A percentile compares a stretch with the other conserved stretches of the same genome.
Conservation (phyloP, 1,140 invertebrate species). For the Campoletis sonorensis region DNA sequence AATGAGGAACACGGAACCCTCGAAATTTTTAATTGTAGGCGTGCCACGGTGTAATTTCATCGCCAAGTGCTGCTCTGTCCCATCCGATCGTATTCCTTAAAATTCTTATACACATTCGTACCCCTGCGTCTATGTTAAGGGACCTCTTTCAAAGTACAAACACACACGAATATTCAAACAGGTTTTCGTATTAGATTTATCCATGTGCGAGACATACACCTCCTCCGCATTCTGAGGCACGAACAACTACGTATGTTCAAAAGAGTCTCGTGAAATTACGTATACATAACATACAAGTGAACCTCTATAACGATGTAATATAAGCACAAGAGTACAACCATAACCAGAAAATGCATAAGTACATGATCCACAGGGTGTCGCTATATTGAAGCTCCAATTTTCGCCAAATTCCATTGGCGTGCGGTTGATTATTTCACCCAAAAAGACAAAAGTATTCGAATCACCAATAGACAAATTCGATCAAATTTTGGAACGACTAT, state of each 20-base stretch:
- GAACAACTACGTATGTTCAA: constrained; percentile 15
- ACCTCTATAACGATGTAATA: neutral
- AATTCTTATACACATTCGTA: neutral
- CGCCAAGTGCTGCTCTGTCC: constrained; percentile 34
- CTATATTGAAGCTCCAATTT: neutral
- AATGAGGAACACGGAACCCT: constrained; percentile 16
- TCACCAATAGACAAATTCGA: no score
- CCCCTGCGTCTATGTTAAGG: neutral
- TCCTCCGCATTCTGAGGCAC: constrained; percentile 34
- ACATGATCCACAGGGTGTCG: neutral
- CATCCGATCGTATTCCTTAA: constrained; percentile 30
- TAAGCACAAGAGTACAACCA: neutral
- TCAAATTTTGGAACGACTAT: no score
- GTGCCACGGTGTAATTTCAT: constrained; percentile 44
- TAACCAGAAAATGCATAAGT: neutral
- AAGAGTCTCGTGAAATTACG: neutral
- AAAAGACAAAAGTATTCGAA: no score
- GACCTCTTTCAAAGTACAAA: constrained; percentile 22
- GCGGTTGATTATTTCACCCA: no score
- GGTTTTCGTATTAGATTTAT: constrained; percentile 46
- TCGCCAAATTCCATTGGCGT: no score
- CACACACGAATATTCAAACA: constrained; percentile 44
- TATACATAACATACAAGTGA: neutral
- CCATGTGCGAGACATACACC: constrained; percentile 32
- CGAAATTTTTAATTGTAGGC: constrained; percentile 43